A percentile compares a stretch with the other conserved stretches of the same genome.
These are phyloP conservation scores for Phalacrocorax pelagicus DNA, from an alignment of 2,113 vertebrate genomes.

Conservation along the genomic window DNA sequence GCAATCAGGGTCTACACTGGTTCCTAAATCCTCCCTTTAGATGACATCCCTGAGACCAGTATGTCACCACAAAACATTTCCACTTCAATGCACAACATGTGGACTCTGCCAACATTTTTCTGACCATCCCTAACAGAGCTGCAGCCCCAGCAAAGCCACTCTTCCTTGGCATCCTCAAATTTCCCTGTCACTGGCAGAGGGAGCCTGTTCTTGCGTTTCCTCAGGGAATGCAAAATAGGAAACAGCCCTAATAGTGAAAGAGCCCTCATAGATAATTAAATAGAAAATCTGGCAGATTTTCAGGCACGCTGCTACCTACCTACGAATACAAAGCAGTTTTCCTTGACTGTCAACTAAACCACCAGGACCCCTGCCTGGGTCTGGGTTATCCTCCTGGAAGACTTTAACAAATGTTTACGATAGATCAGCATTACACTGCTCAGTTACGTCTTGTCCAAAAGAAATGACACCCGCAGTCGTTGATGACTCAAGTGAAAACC, in stretches of 20 bases:
- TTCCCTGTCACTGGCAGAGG: neutral
- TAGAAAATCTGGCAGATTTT: conserved; percentile 24
- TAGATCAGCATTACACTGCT: neutral
- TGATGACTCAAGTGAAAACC: neutral
- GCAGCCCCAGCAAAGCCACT: neutral
- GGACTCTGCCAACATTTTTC: neutral
- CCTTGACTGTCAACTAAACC: neutral
- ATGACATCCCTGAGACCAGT: neutral
- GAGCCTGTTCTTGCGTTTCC: neutral
- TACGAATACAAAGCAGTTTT: conserved; percentile 23
- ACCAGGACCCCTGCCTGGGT: neutral
- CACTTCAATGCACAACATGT: neutral
- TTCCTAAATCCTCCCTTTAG: neutral
- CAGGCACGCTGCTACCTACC: conserved; percentile 17
- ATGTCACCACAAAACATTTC: neutral
- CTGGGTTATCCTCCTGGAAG: neutral
- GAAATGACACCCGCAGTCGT: neutral
- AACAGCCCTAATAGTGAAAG: neutral
- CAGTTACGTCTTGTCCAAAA: neutral
- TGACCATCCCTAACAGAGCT: neutral
- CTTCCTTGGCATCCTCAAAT: neutral
- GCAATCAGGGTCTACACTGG: neutral
- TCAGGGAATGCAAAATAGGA: neutral
- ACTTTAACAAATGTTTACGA: neutral
- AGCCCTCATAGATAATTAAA: conserved; percentile 18